These are phyloP conservation scores for Syngnathus acus DNA, from an alignment of 2,797 vertebrate species.

Conservation along the genomic window DNA sequence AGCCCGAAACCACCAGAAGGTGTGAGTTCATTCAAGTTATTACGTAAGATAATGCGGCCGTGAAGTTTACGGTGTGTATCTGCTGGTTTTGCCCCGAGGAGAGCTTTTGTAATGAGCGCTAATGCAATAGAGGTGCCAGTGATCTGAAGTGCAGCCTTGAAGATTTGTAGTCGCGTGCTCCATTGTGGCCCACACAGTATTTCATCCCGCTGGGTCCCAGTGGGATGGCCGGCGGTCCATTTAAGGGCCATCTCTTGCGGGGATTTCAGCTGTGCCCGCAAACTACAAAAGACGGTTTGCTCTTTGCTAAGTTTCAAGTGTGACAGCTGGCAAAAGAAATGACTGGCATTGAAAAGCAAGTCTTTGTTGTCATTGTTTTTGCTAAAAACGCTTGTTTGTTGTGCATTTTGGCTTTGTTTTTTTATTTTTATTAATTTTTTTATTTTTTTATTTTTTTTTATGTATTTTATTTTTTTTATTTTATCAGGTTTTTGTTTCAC, in stretches of 20 bases:
- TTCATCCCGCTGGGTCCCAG: constrained; percentile 57
- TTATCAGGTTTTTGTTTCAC: no score
- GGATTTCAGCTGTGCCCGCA: constrained; percentile 42
- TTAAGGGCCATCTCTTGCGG: constrained; percentile 34
- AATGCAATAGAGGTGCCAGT: constrained; percentile 46
- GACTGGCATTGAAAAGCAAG: not conserved
- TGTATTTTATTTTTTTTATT: no score
- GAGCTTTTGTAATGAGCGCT: constrained; percentile 51
- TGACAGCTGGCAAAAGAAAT: constrained; percentile 22
- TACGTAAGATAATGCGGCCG: constrained; percentile 22
- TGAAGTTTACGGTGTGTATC: constrained; percentile 40
- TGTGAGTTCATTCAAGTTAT: constrained; percentile 19
- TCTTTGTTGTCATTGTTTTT: not conserved
- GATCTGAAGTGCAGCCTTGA: constrained; percentile 50
- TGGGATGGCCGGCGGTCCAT: constrained; percentile 61
- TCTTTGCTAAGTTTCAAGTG: constrained; percentile 21
- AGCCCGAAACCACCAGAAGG: constrained; percentile 25
- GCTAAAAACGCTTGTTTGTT: not conserved
- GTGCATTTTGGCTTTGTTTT: not conserved
- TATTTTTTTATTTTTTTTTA: no score
- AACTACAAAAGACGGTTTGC: constrained; percentile 18
- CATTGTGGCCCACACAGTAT: constrained; percentile 59
- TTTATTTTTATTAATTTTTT: no score
- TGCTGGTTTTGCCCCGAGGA: constrained; percentile 51
- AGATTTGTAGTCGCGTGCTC: constrained; percentile 57